Evolutionary conservation across 2,888 invertebrate species (phyloP), one percentile per base, ranked within the genome.

Genomic region (Lingula anatina): DNA sequence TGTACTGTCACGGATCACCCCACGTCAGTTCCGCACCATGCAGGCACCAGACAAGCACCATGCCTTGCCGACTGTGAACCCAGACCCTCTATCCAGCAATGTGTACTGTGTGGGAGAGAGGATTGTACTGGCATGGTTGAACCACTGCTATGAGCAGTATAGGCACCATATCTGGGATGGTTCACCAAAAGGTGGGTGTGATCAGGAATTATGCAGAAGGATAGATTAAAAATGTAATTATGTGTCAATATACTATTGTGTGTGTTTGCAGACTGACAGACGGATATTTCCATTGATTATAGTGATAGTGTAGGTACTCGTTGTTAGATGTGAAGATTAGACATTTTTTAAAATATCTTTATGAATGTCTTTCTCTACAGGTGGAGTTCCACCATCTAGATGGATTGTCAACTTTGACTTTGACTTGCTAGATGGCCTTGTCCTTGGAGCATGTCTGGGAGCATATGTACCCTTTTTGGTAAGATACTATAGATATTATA

Each of bases 381-480:
- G 70, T 55, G 69, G 68, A 5, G 56, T 71, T 4, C 75, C 76
- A 21, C 61, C 74, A n/a, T 57, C 74, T 5, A 60, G 75, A 24
- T 76, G 76, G 76, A 68, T 77, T 41, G 75, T 77, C 38, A 77
- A 77, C 63, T 77, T 73, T 64, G 77, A 77, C 57, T 68, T 70
- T 64, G 77, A 77, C 55, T 61, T 77, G n/a, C 57, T 75, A 40
- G 77, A 77, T 62, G 75, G 76, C 7, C 55, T 76, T 28, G 76
- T 77, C 9, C 48, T 77, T 26, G 76, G 65, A 18, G 65, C 76
- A 15, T 66, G 71, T 2, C 52, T 77, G 12, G 75, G 71, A n/a
- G 74, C 76, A 20, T 68, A 77, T 57, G 68, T 69, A 60, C 76
- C 77, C 26, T 75, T 76, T 65, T 49, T 76, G 68, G 75, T 75